A percentile compares a stretch with the other conserved stretches of the same genome.
phyloP scores from a whole-genome alignment of 2,888 invertebrate species.

The Acanthosoma haemorrhoidale region DNA sequence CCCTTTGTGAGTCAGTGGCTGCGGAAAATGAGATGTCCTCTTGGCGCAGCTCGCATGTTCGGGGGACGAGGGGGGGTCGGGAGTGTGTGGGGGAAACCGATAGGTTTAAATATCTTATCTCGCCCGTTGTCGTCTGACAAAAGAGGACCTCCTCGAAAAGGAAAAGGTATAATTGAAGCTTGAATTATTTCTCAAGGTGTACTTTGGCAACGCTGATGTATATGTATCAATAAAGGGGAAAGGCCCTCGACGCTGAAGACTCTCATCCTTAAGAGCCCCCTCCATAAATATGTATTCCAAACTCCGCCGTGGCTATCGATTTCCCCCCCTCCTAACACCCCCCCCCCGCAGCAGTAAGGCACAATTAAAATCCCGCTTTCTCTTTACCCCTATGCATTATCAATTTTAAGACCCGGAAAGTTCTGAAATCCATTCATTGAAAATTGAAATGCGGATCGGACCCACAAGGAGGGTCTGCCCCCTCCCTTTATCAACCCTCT shows the following conservation, averaged over 20 bases:
- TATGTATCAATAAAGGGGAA: constrained; percentile 23
- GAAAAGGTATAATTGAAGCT: constrained; percentile 25
- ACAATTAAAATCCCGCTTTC: constrained; percentile 26
- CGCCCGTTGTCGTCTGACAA: not conserved
- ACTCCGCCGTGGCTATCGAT: not conserved
- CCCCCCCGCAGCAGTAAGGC: constrained; percentile 15
- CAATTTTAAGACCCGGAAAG: constrained; percentile 30
- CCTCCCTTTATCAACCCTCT: not conserved
- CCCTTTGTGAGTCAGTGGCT: not conserved
- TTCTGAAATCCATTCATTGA: constrained; percentile 29
- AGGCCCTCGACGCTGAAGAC: constrained; percentile 3
- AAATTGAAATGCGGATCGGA: constrained; percentile 27
- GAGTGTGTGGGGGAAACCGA: not conserved
- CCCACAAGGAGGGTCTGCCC: not conserved
- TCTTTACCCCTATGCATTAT: constrained; percentile 28
- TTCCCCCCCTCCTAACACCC: too few species aligned
- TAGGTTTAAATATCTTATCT: constrained; percentile 26
- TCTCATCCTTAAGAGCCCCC: constrained; percentile 11
- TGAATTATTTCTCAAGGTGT: constrained; percentile 26
- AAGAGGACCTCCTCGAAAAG: constrained; percentile 12
- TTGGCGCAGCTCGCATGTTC: not conserved
- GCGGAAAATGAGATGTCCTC: constrained; percentile 11
- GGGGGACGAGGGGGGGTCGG: not conserved
- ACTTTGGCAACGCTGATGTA: constrained; percentile 19
- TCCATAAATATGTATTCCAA: constrained; percentile 26